Evolutionary conservation across 1,140 invertebrate genomes (phyloP).

Genomic region (Lepidurus packardi): DNA sequence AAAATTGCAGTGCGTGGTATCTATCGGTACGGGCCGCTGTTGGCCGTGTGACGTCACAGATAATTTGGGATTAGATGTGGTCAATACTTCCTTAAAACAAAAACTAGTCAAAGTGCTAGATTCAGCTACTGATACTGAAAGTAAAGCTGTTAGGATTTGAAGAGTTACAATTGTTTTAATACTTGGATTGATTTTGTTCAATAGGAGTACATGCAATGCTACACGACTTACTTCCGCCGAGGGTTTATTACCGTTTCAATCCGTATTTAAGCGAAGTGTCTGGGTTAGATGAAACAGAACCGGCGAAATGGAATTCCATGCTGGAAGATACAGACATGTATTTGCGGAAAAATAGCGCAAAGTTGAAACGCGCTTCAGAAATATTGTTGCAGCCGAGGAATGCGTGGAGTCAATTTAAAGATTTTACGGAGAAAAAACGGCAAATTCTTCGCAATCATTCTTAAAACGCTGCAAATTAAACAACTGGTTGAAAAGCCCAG

Average conservation of each 20-base stretch:
- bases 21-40: conserved; percentile 72
- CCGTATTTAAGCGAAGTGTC: conserved; percentile 78
- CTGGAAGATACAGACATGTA: conserved; percentile 50
- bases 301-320: conserved; percentile 50
- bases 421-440: background rate
- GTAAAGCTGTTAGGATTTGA: conserved; percentile 45
- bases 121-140: conserved; percentile 84
- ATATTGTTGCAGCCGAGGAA: conserved; percentile 38
- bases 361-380: conserved; percentile 43
- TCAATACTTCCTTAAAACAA: conserved; percentile 58
- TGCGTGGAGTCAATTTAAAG: background rate
- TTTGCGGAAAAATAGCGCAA: conserved; percentile 49
- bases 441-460: conserved; percentile 9
- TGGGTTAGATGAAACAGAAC: conserved; percentile 73
- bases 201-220: conserved; percentile 72
- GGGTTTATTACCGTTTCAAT: conserved; percentile 82
- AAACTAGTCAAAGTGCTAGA: conserved; percentile 80
- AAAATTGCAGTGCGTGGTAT: conserved; percentile 75
- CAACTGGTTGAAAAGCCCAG: no score
- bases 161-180: background rate
- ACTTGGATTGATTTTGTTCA: conserved; percentile 40
- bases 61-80: conserved; percentile 38
- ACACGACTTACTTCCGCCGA: conserved; percentile 69
- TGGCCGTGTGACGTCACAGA: conserved; percentile 42
- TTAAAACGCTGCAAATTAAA: background rate